Base-by-base conservation (phyloP, 2,797 vertebrate genomes). In the Cirrhinus mrigala region DNA sequence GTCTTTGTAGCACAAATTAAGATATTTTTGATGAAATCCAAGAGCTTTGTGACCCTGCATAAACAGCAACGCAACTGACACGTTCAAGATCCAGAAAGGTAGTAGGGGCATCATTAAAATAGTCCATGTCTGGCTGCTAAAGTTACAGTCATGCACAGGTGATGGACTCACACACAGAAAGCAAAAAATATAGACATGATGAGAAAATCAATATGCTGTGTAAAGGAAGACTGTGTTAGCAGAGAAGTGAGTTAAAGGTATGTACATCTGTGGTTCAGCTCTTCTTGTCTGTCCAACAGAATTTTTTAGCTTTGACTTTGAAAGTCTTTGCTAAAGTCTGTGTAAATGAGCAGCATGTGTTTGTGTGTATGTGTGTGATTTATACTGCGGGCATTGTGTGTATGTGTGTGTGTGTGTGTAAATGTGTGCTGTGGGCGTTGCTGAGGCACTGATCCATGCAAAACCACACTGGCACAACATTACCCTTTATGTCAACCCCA, bases 401-500 rank as follows among this genome's bases (percentile, higher is more conserved):
- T 44, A 9, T 64, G 54, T 40, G 10, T 56, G 22, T 11, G 33
- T 76, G 56, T 64, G 58, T 64, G 58, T 60, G 58, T 58, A 50
- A 85, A 58, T 24, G 62, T 20, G 52, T 29, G 75, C 79, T 82
- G 48, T 75, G 60, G 79, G 60, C 71, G 1, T 82, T 68, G 50
- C 83, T 66, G 70, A 82, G 37, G 48, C 71, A 75, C 50, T 82
- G 79, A 79, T 82, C 85, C 64, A 71, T 70, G 73, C 75, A 76
- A 69, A 70, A 58, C 52, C 79, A 76, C 68, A 77, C 73, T 82
- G 75, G 40, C 73, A 82, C 75, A 76, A 77, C 79, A 77, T 22
- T 64, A 44, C 58, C 10, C 62, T 86, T 77, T 48, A 75, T 62
- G 44, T 56, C 70, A 82, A 48, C 40, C 48, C 27, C 68, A 24